A percentile compares a stretch with the other conserved stretches of the same genome.
Conservation (phyloP, 92 coral and sea anemone genomes). For the Galaxea fascicularis region DNA sequence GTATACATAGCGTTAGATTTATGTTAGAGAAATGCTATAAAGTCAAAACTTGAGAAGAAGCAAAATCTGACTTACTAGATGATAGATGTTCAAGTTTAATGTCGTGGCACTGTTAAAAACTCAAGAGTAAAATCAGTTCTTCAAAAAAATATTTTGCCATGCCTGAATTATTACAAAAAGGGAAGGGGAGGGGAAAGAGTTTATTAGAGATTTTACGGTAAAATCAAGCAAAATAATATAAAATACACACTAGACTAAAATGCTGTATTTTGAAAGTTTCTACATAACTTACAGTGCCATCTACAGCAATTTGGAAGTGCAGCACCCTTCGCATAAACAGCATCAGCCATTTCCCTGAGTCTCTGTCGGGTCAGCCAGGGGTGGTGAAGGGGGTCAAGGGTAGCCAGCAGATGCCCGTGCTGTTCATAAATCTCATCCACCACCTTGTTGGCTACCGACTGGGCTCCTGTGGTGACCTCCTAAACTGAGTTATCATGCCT, state of each 20-base stretch:
- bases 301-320: constrained; percentile 30
- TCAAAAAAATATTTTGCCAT: constrained; percentile 14
- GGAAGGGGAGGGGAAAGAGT: constrained; percentile 34
- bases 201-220: constrained; percentile 26
- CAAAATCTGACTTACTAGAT: constrained; percentile 31
- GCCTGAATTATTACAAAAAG: constrained; percentile 32
- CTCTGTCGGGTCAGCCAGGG: constrained; percentile 18
- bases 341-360: constrained; percentile 31
- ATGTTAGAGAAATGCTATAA: constrained; percentile 25
- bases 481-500: constrained; percentile 16
- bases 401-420: constrained; percentile 26
- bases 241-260: constrained; percentile 23
- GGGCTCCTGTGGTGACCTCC: constrained; percentile 2
- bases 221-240: constrained; percentile 25
- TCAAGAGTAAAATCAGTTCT: constrained; percentile 27
- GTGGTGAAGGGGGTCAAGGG: constrained; percentile 21
- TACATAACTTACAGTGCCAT: constrained; percentile 28
- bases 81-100: constrained; percentile 28
- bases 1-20: constrained; percentile 25
- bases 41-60: constrained; percentile 29
- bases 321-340: constrained; percentile 23
- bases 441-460: constrained; percentile 10
- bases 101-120: constrained; percentile 35
- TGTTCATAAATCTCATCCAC: constrained; percentile 13
- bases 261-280: constrained; percentile 30